A percentile compares a stretch with the other conserved stretches of the same genome.
Conservation (phyloP, 2,113 vertebrate genomes). For the Chionis minor region DNA sequence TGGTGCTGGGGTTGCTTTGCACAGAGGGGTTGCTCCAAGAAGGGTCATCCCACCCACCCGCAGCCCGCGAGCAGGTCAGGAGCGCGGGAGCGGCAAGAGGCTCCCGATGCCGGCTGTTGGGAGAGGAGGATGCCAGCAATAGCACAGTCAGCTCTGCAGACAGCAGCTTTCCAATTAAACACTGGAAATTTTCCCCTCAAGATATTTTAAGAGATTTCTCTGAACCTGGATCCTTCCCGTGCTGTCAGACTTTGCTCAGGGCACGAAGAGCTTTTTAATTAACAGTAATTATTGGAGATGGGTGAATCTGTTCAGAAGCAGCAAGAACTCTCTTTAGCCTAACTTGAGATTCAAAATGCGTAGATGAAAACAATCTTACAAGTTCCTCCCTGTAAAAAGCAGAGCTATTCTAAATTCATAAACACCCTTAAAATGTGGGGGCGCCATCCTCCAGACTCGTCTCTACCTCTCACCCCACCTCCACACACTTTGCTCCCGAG, state of each 20-base stretch:
- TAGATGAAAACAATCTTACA: neutral
- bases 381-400: neutral
- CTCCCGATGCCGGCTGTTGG: neutral
- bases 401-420: neutral
- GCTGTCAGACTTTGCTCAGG: neutral
- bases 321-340: neutral
- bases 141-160: neutral
- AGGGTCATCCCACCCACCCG: neutral
- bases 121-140: neutral
- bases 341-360: neutral
- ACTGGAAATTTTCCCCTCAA: neutral
- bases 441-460: neutral
- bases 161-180: conserved; percentile 12
- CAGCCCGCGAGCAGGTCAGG: neutral
- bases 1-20: neutral
- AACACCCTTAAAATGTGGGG: neutral
- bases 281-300: conserved; percentile 32
- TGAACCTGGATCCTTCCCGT: neutral
- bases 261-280: conserved; percentile 47
- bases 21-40: neutral
- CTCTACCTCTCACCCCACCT: neutral
- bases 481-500: neutral
- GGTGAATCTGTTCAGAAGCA: neutral
- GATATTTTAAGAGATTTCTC: conserved; percentile 2
- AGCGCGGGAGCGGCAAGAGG: neutral